A percentile compares a stretch with the other conserved stretches of the same genome.
Conservation (phyloP, 2,888 invertebrate genomes). For the Drosophila affinis region DNA sequence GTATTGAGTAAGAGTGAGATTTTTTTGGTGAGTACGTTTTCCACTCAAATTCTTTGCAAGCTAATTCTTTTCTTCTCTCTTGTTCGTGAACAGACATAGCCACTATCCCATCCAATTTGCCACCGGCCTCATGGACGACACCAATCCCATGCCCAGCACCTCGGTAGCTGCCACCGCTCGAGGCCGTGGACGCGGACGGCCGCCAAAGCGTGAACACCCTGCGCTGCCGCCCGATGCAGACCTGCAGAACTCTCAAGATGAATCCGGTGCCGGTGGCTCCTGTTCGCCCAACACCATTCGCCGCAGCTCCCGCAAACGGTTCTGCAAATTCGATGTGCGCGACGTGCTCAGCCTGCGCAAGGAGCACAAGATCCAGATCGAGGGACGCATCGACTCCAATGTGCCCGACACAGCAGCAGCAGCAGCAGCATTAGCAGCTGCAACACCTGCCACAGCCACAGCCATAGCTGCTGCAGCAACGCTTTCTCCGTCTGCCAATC, state of each 20-base stretch:
- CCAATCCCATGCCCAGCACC: not conserved
- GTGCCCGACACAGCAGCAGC: conserved; percentile 26
- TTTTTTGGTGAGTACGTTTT: not conserved
- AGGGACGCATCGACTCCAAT: conserved; percentile 82
- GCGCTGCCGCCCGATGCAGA: not conserved
- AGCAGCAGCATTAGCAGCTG: not conserved
- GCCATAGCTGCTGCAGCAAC: not conserved
- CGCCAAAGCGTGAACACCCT: conserved; percentile 21
- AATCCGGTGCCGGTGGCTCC: conserved; percentile 52
- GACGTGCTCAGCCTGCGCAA: conserved; percentile 82
- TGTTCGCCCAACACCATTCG: conserved; percentile 58
- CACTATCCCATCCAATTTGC: not conserved
- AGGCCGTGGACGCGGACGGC: conserved; percentile 37
- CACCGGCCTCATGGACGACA: conserved; percentile 23
- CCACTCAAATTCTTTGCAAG: not conserved
- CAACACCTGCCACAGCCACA: not conserved
- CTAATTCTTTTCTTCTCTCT: not conserved
- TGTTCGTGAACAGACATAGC: not conserved
- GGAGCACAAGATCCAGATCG: conserved; percentile 82
- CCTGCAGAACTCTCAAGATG: not conserved
- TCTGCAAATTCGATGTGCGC: conserved; percentile 82
- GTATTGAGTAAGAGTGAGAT: not conserved
- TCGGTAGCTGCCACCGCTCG: conserved; percentile 20
- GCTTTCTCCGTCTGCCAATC: conserved; percentile 13
- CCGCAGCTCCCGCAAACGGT: conserved; percentile 82